Conservation (phyloP, 2,113 vertebrate species). For the Nothobranchius furzeri region DNA sequence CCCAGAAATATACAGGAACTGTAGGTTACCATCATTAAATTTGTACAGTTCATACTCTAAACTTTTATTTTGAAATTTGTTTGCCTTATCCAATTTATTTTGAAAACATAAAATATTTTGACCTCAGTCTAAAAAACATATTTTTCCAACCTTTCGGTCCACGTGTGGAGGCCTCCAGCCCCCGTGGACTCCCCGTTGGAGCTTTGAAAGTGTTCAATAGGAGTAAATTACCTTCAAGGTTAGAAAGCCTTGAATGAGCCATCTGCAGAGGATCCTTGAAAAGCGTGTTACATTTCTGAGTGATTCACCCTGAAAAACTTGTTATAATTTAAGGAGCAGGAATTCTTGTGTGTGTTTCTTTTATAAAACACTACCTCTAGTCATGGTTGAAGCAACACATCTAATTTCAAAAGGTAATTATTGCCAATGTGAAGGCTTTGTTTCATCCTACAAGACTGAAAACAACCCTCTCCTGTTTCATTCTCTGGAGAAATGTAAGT, state of each 20-base stretch:
- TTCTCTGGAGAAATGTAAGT: conserved; percentile 1
- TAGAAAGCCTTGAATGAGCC: conserved; percentile 3
- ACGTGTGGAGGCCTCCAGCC: neutral
- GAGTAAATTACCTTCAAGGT: conserved; percentile 32
- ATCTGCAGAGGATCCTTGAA: conserved; percentile 9
- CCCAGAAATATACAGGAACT: no score
- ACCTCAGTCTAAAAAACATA: no score
- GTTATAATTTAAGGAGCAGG: neutral
- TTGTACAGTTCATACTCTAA: no score
- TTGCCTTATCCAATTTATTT: no score
- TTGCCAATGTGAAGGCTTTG: conserved; percentile 14
- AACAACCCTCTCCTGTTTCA: neutral
- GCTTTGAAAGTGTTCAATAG: conserved; percentile 17
- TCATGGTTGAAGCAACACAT: neutral
- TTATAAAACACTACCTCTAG: neutral
- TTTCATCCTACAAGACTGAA: conserved; percentile 4
- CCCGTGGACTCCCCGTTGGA: neutral
- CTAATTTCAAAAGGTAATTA: conserved; percentile 16
- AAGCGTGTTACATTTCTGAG: conserved; percentile 2
- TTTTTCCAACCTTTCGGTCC: neutral
- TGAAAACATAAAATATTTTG: no score
- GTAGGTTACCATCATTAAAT: no score
- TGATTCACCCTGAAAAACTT: neutral
- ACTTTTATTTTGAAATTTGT: no score
- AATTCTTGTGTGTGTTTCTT: conserved; percentile 2